Evolutionary conservation across 2,888 invertebrate species (phyloP), one percentile per base, ranked within the genome.

Genomic region (Merodon equestris): DNA sequence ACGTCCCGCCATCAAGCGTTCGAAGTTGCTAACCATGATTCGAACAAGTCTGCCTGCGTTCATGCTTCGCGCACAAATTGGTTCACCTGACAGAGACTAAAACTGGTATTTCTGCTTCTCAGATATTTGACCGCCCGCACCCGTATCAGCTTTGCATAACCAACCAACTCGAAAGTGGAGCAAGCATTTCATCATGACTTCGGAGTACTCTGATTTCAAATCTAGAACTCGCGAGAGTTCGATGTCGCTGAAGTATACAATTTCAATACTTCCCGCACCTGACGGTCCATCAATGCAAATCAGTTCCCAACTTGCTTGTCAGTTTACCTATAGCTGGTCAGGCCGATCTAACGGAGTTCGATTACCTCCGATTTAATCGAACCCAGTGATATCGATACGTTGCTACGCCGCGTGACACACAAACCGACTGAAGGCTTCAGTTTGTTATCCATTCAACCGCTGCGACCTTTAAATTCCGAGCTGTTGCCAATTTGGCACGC

Each of bases 391-490:
- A 79, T 70, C 68, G 79, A 79, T 74, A 79, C 68, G 27, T 9
- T 27, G 63, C 27, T 40, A 10, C n/a, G n/a, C 36, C 36, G 19
- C 74, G 15, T 15, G 19, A 38, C 44, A 44, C 27, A 27, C 27
- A 27, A 27, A 27, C 27, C 27, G 27, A 27, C 7, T 7, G 27
- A 7, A 27, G 27, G 27, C 27, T 27, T 27, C 17, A 56, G 47
- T 72, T 79, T 67, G 77, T 58, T 73, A 57, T 9, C 58, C 54
- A 73, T 63, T 79, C 68, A 73, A 40, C 47, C 47, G 68, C 27
- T 19, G 73, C 74, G 79, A 70, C 79, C 79, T 79, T 74, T 68
- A 79, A 74, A 79, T 79, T 79, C 79, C 74, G 9, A 70, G 38
- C 64, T 67, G 68, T 64, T 70, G 79, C 64, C 68, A 50, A 74